phyloP scores from a whole-genome alignment of 2,113 vertebrate species.

The Coregonus clupeaformis region DNA sequence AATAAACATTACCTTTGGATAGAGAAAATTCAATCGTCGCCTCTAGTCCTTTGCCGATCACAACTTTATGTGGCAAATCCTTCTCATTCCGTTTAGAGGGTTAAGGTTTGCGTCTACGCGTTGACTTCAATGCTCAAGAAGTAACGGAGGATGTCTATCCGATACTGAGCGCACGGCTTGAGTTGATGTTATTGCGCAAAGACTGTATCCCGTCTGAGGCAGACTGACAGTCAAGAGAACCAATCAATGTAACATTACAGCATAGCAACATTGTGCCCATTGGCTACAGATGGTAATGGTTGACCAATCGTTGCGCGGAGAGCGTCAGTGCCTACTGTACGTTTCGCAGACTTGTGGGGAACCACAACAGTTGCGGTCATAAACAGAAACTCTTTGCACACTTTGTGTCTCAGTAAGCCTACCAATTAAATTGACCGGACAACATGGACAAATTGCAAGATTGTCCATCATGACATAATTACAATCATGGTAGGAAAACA shows the following conservation, averaged over 20 bases:
- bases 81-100: background rate
- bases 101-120: background rate
- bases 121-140: background rate
- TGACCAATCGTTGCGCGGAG: slow-evolving; percentile 31
- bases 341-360: background rate
- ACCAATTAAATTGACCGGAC: too few relatives aligned
- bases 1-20: background rate
- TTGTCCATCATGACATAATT: too few relatives aligned
- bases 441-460: too few relatives aligned
- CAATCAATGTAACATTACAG: slow-evolving; percentile 29
- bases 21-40: background rate
- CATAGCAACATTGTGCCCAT: slow-evolving; percentile 56
- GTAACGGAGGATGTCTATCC: background rate
- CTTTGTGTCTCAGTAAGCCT: too few relatives aligned
- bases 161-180: slow-evolving; percentile 21
- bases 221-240: slow-evolving; percentile 36
- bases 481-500: too few relatives aligned
- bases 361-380: too few relatives aligned
- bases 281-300: slow-evolving; percentile 20
- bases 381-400: too few relatives aligned
- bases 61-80: background rate
- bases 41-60: background rate
- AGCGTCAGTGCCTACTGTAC: background rate
- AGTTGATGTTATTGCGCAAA: background rate
- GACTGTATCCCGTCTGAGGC: slow-evolving; percentile 7